These are phyloP conservation scores for Amphilophus citrinellus DNA, from an alignment of 2,113 vertebrate species.

Conservation along the genomic window DNA sequence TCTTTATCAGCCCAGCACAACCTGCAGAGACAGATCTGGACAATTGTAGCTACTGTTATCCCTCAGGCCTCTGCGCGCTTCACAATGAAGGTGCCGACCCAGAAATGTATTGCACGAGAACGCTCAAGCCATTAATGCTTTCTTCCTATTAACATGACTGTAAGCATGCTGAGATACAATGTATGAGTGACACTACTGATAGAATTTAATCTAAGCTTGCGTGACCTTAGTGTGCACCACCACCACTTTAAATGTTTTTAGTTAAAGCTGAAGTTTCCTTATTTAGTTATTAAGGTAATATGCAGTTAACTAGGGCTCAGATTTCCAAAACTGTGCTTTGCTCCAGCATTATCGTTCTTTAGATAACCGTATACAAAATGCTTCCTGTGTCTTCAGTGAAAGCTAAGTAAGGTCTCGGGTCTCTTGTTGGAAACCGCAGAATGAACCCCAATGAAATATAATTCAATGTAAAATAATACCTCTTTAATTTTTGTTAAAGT, in stretches of 20 bases:
- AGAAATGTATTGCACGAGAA: background rate
- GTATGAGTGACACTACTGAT: slow-evolving; percentile 6
- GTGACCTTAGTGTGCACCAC: background rate
- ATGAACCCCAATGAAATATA: background rate
- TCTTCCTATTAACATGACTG: slow-evolving; percentile 21
- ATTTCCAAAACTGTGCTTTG: slow-evolving; percentile 3
- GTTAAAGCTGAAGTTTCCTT: background rate
- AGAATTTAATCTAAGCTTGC: slow-evolving; percentile 22
- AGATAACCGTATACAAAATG: background rate
- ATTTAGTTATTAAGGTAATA: background rate
- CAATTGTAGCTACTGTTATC: slow-evolving; percentile 33
- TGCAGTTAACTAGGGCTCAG: background rate
- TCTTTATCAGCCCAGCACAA: slow-evolving; percentile 63
- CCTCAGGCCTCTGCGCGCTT: background rate
- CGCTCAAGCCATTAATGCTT: background rate
- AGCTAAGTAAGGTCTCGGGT: background rate
- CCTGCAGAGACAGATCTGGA: slow-evolving; percentile 54
- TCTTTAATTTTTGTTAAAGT: slow-evolving; percentile 7
- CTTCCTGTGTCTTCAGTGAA: background rate
- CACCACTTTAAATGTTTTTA: background rate
- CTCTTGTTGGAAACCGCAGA: background rate
- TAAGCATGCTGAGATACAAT: slow-evolving; percentile 13
- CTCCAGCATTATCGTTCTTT: background rate
- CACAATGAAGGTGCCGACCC: background rate
- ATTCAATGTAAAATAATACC: background rate